Percentiles rank a stretch among this genome's conserved stretches.
phyloP scores from a whole-genome alignment of 2,888 invertebrate genomes.

The Linyphia triangularis region DNA sequence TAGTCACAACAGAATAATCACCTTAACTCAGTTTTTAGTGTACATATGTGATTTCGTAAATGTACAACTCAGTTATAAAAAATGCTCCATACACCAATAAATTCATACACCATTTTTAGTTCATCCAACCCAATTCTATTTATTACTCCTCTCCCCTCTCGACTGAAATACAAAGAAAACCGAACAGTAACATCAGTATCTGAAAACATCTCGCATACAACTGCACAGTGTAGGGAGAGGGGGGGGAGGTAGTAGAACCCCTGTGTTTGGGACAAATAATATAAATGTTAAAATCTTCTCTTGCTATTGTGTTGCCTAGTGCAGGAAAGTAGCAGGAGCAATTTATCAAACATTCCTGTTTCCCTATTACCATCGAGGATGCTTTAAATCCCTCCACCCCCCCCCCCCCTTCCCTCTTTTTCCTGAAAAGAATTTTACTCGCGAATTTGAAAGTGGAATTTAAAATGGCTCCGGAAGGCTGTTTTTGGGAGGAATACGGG shows the following conservation, averaged over 20 bases:
- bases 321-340: slow-evolving; percentile 8
- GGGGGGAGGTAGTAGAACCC: background rate
- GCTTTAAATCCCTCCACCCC: background rate
- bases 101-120: too few relatives aligned
- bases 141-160: background rate
- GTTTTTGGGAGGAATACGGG: background rate
- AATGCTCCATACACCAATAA: too few relatives aligned
- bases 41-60: too few relatives aligned
- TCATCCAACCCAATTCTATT: background rate
- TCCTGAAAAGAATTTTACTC: slow-evolving; percentile 3
- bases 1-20: too few relatives aligned
- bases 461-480: slow-evolving; percentile 3
- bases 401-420: slow-evolving; percentile 1
- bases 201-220: too few relatives aligned
- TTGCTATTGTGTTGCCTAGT: slow-evolving; percentile 8
- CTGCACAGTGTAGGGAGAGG: background rate
- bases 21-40: too few relatives aligned
- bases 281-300: slow-evolving; percentile 42
- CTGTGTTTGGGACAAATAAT: slow-evolving; percentile 25
- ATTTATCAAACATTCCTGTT: slow-evolving; percentile 58
- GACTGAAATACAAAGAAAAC: background rate
- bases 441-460: background rate
- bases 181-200: background rate
- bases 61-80: too few relatives aligned
- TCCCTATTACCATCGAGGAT: slow-evolving; percentile 32